Percentiles rank a stretch among this genome's conserved stretches.
Evolutionary conservation across 2,113 vertebrate species (phyloP).

Genomic region (Ctenomys sociabilis): DNA sequence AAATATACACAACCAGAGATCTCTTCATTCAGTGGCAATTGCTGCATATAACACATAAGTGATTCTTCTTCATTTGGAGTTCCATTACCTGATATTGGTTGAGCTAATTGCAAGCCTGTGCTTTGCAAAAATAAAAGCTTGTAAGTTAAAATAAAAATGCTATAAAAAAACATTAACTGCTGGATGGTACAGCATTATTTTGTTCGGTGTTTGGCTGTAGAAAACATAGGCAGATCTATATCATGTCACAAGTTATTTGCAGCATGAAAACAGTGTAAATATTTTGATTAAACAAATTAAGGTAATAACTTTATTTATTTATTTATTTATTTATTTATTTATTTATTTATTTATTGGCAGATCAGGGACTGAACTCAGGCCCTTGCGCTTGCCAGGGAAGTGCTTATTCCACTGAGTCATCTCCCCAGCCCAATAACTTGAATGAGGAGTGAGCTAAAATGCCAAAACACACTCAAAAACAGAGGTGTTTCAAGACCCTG

Average conservation of each 20-base stretch:
- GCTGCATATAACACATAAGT: background rate
- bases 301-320: slow-evolving; percentile 77
- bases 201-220: slow-evolving; percentile 17
- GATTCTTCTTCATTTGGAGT: background rate
- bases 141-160: background rate
- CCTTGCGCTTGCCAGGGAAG: no score
- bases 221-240: slow-evolving; percentile 61
- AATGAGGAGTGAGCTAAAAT: slow-evolving; percentile 63
- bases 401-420: no score
- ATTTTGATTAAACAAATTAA: slow-evolving; percentile 81
- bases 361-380: no score
- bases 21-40: background rate
- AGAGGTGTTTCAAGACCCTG: background rate
- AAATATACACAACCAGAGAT: background rate
- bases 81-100: background rate
- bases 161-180: background rate
- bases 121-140: background rate
- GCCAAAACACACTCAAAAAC: slow-evolving; percentile 35
- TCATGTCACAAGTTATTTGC: slow-evolving; percentile 65
- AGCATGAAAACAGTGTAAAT: slow-evolving; percentile 70
- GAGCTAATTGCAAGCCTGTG: background rate
- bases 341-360: no score
- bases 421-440: no score
- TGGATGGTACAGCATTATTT: slow-evolving; percentile 37
- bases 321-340: no score